phyloP scores from a whole-genome alignment of 2,113 vertebrate genomes.

The Spizaetus ornatus region DNA sequence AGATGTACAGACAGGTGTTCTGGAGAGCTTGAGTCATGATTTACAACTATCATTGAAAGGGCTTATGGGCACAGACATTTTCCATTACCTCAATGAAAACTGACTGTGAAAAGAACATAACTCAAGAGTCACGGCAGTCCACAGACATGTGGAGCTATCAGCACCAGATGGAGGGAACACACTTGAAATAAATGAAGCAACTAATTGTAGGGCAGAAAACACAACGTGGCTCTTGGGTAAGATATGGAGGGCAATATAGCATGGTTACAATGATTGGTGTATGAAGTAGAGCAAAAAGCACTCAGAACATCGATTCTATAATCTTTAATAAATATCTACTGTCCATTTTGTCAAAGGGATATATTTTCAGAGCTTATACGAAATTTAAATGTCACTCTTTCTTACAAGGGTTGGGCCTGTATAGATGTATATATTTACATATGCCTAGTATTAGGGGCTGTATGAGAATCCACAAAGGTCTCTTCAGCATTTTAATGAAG shows the following conservation, averaged over 20 bases:
- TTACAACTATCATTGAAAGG: not conserved
- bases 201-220: not conserved
- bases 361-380: not conserved
- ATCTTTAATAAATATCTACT: not conserved
- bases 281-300: not conserved
- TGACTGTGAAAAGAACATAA: not conserved
- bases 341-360: not conserved
- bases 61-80: not conserved
- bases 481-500: not conserved
- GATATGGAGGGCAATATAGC: not conserved
- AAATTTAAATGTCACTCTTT: not conserved
- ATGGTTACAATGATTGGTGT: not conserved
- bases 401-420: not conserved
- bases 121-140: not conserved
- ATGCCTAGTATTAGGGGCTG: accelerated
- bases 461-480: not conserved
- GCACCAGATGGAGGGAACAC: not conserved
- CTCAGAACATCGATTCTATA: not conserved
- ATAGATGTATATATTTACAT: not conserved
- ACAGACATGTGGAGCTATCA: not conserved
- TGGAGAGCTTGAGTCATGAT: not conserved
- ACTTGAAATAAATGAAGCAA: not conserved
- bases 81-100: not conserved
- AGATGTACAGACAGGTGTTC: not conserved
- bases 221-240: not conserved